Conservation (phyloP, 2,888 invertebrate genomes). For the Pyrocoelia pectoralis region DNA sequence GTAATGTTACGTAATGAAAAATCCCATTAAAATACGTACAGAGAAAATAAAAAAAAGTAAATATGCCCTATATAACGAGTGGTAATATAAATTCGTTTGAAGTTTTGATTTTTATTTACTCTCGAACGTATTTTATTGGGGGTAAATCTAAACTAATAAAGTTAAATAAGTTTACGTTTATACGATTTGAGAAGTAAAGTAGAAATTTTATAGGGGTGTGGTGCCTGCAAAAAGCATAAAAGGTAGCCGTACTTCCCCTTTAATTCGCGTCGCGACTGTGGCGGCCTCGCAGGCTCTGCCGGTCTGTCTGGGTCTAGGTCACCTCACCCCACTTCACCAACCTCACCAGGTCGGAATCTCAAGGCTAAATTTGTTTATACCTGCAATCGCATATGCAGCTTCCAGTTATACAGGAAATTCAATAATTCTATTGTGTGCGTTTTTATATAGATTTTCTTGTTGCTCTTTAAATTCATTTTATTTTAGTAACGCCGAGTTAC, state of each 20-base stretch:
- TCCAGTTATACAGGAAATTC: conserved; percentile 20
- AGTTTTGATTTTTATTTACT: background rate
- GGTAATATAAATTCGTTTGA: background rate
- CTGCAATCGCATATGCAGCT: conserved; percentile 38
- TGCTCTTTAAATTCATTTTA: too few species aligned
- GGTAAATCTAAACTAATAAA: background rate
- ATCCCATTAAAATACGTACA: background rate
- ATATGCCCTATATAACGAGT: background rate
- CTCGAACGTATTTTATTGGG: background rate
- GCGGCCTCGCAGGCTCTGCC: conserved; percentile 54
- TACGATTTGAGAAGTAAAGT: conserved; percentile 26
- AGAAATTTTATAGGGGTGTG: conserved; percentile 33
- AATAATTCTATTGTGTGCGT: background rate
- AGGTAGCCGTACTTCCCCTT: conserved; percentile 51
- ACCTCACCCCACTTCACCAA: conserved; percentile 51
- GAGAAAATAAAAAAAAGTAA: background rate
- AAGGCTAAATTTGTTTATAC: conserved; percentile 59
- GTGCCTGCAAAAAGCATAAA: conserved; percentile 32
- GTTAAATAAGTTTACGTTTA: conserved; percentile 13
- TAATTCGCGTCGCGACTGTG: conserved; percentile 54
- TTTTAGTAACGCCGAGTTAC: too few species aligned
- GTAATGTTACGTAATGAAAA: background rate
- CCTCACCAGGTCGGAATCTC: conserved; percentile 54
- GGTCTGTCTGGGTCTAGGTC: conserved; percentile 58
- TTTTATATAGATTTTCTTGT: background rate